Conservation (phyloP, 1,140 invertebrate species). For the Papilio polytes region DNA sequence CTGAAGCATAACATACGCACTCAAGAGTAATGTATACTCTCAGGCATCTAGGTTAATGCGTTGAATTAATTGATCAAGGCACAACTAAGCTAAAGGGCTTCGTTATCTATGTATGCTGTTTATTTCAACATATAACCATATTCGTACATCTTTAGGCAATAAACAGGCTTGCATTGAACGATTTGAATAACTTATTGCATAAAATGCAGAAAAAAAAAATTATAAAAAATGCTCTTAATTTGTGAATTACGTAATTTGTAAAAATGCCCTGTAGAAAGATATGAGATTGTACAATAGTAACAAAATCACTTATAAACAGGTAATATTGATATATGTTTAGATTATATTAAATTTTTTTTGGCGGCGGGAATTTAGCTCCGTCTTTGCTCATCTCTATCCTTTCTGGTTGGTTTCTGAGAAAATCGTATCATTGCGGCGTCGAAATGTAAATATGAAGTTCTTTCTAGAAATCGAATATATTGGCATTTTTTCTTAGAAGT, state of each 20-base stretch:
- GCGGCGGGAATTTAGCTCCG: not conserved
- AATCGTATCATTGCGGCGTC: not conserved
- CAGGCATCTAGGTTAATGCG: constrained; percentile 39
- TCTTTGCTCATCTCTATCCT: constrained; percentile 36
- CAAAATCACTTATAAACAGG: too few species aligned
- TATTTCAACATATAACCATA: constrained; percentile 30
- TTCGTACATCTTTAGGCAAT: constrained; percentile 13
- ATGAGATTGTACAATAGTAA: too few species aligned
- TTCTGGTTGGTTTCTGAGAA: constrained; percentile 37
- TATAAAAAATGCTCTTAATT: too few species aligned
- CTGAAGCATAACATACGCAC: constrained; percentile 13
- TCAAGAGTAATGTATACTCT: constrained; percentile 34
- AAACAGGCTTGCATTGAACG: not conserved
- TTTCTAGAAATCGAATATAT: not conserved
- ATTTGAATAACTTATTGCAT: not conserved
- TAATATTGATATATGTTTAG: not conserved
- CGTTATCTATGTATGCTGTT: constrained; percentile 5
- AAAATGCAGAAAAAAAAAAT: not conserved
- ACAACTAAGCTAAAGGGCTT: constrained; percentile 35
- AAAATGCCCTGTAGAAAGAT: too few species aligned
- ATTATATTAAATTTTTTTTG: not conserved
- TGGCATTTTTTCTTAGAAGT: not conserved
- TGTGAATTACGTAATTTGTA: too few species aligned
- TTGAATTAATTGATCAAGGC: constrained; percentile 41
- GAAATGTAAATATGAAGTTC: not conserved